Base-by-base conservation (phyloP, 2,113 vertebrate species). In the Platanista minor region DNA sequence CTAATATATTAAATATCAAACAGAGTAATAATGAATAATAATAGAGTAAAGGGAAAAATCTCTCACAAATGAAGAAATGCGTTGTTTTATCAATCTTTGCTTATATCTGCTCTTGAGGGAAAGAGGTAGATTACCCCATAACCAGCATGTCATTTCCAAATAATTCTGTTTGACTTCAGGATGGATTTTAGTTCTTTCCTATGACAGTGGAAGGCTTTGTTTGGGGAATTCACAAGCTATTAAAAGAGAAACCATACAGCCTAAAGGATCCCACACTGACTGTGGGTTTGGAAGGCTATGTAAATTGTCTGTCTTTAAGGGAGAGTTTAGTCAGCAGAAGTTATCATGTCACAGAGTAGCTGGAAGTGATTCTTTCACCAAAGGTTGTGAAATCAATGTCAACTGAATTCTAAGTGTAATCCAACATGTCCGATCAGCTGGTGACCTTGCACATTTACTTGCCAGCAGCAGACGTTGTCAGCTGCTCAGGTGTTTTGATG, bases 161-260 rank as follows among this genome's bases (percentile, higher is more conserved):
- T 91, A 90, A 92, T 77, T 93, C 29, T 74, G 11, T 69, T 64
- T 67, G 62, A 89, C 33, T 89, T 92, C n/a, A 82, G 66, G n/a
- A 83, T 93, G 29, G 25, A 72, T 92, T 97, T 87, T 83, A 84
- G 31, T 77, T 94, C 41, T 31, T 89, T 92, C 39, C 31, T 78
- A 49, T 69, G 59, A 62, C 36, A 96, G 57, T 80, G 33, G 18
- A 10, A 94, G 4, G 4, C 27, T 94, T 92, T 93, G 61, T 91
- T 96, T 20, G 89, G 84, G 77, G 25, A 97, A 91, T 94, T 88
- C 77, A 87, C 13, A 92, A 64, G n/a, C 49, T 83, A 64, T 27
- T 85, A 69, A 83, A 93, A 92, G 59, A 64, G 89, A 86, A 96
- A 69, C 20, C 72, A 57, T 62, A 23, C 7, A 87, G 84, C 27